Conservation (phyloP, 2,113 vertebrate genomes). For the Sylvietta virens region DNA sequence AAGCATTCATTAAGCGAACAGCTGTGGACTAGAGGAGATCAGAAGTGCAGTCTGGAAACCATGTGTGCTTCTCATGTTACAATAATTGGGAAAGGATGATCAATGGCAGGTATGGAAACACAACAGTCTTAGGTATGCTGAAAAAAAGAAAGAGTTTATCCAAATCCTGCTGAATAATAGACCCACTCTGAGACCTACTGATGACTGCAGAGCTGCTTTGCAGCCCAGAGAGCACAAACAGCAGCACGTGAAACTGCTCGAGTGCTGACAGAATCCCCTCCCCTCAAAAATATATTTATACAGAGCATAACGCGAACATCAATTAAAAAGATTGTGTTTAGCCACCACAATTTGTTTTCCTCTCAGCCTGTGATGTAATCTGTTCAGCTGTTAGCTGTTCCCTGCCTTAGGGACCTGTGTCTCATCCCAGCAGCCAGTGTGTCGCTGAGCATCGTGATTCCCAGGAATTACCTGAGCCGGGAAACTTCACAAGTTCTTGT, state of each 20-base stretch:
- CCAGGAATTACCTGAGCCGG: neutral
- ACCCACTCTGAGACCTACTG: slow-evolving; percentile 26
- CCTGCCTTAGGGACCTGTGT: neutral
- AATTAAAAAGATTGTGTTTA: slow-evolving; percentile 41
- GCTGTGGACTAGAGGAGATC: slow-evolving; percentile 43
- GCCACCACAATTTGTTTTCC: neutral
- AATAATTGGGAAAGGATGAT: slow-evolving; percentile 63
- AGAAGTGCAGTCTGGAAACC: slow-evolving; percentile 55
- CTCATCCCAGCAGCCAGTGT: neutral
- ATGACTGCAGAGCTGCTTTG: neutral
- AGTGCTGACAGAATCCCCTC: slow-evolving; percentile 49
- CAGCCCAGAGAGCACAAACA: neutral
- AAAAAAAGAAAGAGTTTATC: neutral
- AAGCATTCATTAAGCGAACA: slow-evolving; percentile 62
- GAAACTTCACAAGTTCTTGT: neutral
- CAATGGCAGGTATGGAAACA: slow-evolving; percentile 55
- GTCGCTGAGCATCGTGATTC: neutral
- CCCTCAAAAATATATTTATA: slow-evolving; percentile 57
- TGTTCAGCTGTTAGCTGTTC: neutral
- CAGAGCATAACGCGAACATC: neutral
- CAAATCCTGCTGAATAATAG: slow-evolving; percentile 17
- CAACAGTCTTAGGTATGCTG: slow-evolving; percentile 35
- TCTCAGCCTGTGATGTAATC: slow-evolving; percentile 12
- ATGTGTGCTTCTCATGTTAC: slow-evolving; percentile 59
- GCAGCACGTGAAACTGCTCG: slow-evolving; percentile 41